These are phyloP conservation scores for Patagioenas fasciata DNA, from an alignment of 2,113 vertebrate species.

Conservation along the genomic window DNA sequence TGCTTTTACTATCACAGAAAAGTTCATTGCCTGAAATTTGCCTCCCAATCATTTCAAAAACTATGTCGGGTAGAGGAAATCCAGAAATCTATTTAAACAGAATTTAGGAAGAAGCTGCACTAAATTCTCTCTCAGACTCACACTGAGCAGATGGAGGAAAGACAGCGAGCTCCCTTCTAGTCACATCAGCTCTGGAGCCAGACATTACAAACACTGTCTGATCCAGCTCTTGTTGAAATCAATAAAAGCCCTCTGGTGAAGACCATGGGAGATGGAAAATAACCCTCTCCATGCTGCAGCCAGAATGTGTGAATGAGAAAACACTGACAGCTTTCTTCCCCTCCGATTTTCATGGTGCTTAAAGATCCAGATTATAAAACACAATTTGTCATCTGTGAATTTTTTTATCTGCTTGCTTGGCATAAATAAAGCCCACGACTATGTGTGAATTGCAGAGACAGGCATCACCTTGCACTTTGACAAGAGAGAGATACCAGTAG, in stretches of 20 bases:
- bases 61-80: background rate
- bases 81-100: background rate
- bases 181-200: slow-evolving; percentile 31
- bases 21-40: background rate
- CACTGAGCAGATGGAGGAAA: background rate
- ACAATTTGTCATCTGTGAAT: background rate
- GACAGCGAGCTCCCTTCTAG: background rate
- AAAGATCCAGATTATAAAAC: slow-evolving; percentile 8
- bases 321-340: background rate
- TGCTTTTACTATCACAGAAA: background rate
- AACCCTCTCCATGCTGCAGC: background rate
- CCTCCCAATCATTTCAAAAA: background rate
- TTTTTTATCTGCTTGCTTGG: slow-evolving; percentile 27
- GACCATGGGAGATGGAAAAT: background rate
- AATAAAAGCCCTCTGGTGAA: background rate
- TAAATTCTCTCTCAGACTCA: background rate
- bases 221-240: slow-evolving; percentile 18
- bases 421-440: background rate
- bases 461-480: background rate
- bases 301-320: slow-evolving; percentile 3
- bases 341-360: background rate
- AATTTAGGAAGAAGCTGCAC: background rate
- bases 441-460: slow-evolving; percentile 23
- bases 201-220: background rate
- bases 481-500: background rate